phyloP scores from a whole-genome alignment of 2,888 invertebrate genomes.

The Malthinus flaveolus region DNA sequence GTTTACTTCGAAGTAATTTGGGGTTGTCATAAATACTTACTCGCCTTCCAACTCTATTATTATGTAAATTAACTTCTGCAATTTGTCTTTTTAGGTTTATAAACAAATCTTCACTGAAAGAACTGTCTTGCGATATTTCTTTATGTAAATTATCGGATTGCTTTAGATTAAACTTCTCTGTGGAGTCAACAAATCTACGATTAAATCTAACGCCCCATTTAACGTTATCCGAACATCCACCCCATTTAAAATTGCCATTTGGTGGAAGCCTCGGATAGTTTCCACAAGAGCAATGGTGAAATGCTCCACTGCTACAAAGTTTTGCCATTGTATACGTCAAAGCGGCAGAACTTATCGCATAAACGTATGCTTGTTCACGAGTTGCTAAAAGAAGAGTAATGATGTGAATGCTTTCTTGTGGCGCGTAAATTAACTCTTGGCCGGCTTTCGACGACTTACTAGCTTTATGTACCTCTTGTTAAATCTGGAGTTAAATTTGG shows the following conservation, averaged over 20 bases:
- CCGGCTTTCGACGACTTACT: conserved; percentile 21
- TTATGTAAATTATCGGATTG: neutral
- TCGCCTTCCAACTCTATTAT: conserved; percentile 76
- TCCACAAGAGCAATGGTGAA: conserved; percentile 80
- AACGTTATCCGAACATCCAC: conserved; percentile 83
- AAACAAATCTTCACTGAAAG: too few species aligned
- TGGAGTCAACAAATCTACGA: conserved; percentile 71
- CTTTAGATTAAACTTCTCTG: conserved; percentile 54
- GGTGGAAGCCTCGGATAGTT: conserved; percentile 68
- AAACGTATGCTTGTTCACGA: conserved; percentile 83
- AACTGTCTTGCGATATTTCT: too few species aligned
- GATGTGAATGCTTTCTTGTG: too few species aligned
- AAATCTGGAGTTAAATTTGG: conserved; percentile 77
- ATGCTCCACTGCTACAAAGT: conserved; percentile 75
- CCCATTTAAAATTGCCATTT: conserved; percentile 79
- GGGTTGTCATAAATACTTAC: conserved; percentile 52
- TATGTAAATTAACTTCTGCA: conserved; percentile 77
- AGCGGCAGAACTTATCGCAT: conserved; percentile 80
- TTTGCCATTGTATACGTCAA: conserved; percentile 76
- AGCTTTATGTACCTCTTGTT: conserved; percentile 64
- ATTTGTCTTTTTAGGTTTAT: conserved; percentile 48
- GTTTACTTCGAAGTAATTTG: neutral
- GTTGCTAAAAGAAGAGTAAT: conserved; percentile 72
- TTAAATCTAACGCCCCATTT: conserved; percentile 74
- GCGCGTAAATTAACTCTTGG: neutral